Conservation (phyloP, 35 echinoderm and acorn worm species). For the Stichopus chloronotus region DNA sequence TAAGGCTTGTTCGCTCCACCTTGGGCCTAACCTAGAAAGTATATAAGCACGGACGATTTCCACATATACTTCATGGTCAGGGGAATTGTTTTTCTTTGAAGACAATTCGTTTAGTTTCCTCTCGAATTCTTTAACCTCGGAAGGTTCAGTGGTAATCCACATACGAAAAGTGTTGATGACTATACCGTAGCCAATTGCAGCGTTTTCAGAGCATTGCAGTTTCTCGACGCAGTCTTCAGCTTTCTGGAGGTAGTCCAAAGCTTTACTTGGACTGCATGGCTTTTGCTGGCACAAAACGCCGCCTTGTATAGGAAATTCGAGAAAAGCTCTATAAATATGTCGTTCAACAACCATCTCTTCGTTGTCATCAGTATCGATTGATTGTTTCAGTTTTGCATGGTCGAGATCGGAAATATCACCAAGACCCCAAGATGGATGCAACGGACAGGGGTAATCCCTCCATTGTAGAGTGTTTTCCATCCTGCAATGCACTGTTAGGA, state of each 20-base stretch:
- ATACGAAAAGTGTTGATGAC: conserved; percentile 1
- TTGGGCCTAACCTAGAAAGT: conserved; percentile 22
- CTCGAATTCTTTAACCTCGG: neutral
- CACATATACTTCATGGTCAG: neutral
- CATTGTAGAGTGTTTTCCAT: neutral
- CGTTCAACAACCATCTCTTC: neutral
- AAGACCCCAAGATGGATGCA: conserved; percentile 10
- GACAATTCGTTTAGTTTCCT: neutral
- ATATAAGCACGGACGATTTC: neutral
- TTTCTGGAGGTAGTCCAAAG: neutral
- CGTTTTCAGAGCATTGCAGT: neutral
- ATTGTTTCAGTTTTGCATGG: neutral
- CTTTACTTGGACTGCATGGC: neutral
- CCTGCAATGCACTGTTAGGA: too few relatives aligned
- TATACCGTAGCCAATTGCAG: conserved; percentile 39
- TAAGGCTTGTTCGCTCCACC: neutral
- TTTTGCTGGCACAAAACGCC: neutral
- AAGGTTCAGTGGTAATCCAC: neutral
- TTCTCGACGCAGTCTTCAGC: neutral
- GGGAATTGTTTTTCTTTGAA: neutral
- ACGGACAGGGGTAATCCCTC: neutral
- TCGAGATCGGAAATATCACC: conserved; percentile 2
- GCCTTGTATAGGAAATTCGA: neutral
- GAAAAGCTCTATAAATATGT: conserved; percentile 25
- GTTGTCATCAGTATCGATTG: neutral